Evolutionary conservation across 2,113 vertebrate genomes (phyloP), one percentile per base, ranked within the genome.

Genomic region (Seriola aureovittata): DNA sequence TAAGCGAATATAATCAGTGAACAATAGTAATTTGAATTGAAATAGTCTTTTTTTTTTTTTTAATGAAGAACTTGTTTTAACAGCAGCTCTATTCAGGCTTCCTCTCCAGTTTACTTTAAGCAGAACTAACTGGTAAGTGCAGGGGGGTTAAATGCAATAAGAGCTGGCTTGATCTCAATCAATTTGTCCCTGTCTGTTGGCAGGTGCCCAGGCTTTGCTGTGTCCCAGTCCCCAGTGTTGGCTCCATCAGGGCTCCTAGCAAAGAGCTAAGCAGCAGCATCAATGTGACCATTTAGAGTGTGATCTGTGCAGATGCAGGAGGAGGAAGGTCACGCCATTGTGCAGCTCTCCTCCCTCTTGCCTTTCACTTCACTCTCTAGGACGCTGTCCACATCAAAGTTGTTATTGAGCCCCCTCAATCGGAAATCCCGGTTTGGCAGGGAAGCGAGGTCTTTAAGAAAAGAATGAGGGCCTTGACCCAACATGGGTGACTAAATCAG

Each of bases 391-490:
- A 93, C 93, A 95, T 94, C 93, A 95, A 95, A 94, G 94, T 93
- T 92, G 82, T 85, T 87, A 93, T 91, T 94, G 94, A 94, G 86
- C 76, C 84, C 81, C 88, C 87, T 89, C 62, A 66, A 91, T 94
- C 93, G 93, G 93, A 94, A 94, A 94, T 91, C 90, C 94, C 34
- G 93, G 87, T 90, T 90, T 93, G 93, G 92, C 91, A 91, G 89
- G 92, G 88, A 91, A 89, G 77, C 40, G 67, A 80, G 73, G 88
- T 81, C 72, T 89, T 88, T 71, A 75, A 44, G 81, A 79, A 90
- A 86, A 93, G 88, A 94, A 93, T 92, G 85, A 85, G 55, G 70
- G 89, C 92, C 91, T 93, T 92, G 90, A 93, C 89, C 85, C 86
- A 90, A 91, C 85, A 88, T 84, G 73, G 85, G 71, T 11, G 63